Evolutionary conservation across 2,113 vertebrate genomes (phyloP).

Genomic region (Thamnaconus septentrionalis): DNA sequence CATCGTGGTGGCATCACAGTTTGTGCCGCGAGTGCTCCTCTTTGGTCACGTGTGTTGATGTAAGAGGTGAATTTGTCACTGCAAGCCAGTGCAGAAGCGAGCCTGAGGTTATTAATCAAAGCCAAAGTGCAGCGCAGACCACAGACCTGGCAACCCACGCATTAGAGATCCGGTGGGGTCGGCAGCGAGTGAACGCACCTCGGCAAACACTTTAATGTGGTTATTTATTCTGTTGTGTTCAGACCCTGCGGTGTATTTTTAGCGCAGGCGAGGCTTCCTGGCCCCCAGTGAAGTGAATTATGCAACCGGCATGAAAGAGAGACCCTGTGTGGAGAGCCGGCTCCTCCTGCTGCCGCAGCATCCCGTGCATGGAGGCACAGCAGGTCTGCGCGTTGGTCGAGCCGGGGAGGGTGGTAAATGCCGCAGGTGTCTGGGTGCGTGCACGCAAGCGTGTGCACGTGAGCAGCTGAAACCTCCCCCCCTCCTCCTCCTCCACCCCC

Average conservation of each 20-base stretch:
- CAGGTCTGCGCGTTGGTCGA: no score
- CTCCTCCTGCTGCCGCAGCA: constrained; percentile 28
- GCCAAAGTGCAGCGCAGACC: no score
- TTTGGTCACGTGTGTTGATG: no score
- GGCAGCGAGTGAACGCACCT: no score
- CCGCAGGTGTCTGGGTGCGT: neutral
- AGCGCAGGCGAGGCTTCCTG: constrained; percentile 27
- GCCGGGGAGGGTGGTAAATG: neutral
- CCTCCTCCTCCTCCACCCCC: constrained; percentile 28
- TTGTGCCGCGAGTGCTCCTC: no score
- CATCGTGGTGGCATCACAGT: no score
- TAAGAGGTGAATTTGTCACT: no score
- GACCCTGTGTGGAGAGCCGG: constrained; percentile 31
- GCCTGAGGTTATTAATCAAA: no score
- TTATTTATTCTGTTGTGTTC: constrained; percentile 1
- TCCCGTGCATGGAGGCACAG: constrained; percentile 6
- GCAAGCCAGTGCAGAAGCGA: no score
- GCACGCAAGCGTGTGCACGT: neutral
- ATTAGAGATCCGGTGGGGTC: neutral
- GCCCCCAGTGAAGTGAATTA: constrained; percentile 62
- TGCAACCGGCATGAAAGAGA: constrained; percentile 52
- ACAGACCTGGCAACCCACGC: no score
- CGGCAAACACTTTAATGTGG: no score
- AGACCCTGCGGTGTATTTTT: constrained; percentile 32
- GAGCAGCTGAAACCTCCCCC: constrained; percentile 11